Evolutionary conservation across 1,140 invertebrate genomes (phyloP), one percentile per base, ranked within the genome.

Genomic region (Anadara kagoshimensis): DNA sequence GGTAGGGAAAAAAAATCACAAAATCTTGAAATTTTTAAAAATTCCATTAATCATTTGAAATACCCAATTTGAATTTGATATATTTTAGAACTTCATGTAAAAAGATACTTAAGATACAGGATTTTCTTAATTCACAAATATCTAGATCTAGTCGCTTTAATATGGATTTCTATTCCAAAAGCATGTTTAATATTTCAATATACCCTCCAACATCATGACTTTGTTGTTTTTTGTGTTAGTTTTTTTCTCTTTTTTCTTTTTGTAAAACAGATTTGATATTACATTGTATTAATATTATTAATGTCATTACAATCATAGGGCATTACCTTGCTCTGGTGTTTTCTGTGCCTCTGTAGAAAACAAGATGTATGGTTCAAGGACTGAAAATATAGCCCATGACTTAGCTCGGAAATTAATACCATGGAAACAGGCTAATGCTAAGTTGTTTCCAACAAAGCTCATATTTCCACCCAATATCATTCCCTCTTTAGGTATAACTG

Each of bases 321-420:
- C 29, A 70, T 64, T 64, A 85, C 85, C 83, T 80, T 80, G 81
- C 58, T 85, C 81, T 45, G 71, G 76, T 43, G 86, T 83, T 51
- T 85, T 85, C 72, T 97, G 95, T 1, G 96, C 96, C 89, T 98
- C 97, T 0, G 97, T 98, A 22, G 96, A 94, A 90, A 99, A 99
- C 81, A 94, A 96, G 73, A 99, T 98, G 73, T 93, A 96, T 0
- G 97, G 97, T 79, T 98, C 96, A 87, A 96, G 95, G 59, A 99
- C 90, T 73, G 95, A 97, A 87, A 99, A 99, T 41, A 98, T 85
- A 1, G 97, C 97, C 97, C 97, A 99, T 2, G 94, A 97, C 90
- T 98, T 98, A 41, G 96, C 94, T 78, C 97, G 97, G 88, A 99
- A 98, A 89, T 98, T 98, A 81, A 98, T 96, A 7, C 97, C 97